phyloP scores from a whole-genome alignment of 2,888 invertebrate genomes.

The Ectemnius lituratus region DNA sequence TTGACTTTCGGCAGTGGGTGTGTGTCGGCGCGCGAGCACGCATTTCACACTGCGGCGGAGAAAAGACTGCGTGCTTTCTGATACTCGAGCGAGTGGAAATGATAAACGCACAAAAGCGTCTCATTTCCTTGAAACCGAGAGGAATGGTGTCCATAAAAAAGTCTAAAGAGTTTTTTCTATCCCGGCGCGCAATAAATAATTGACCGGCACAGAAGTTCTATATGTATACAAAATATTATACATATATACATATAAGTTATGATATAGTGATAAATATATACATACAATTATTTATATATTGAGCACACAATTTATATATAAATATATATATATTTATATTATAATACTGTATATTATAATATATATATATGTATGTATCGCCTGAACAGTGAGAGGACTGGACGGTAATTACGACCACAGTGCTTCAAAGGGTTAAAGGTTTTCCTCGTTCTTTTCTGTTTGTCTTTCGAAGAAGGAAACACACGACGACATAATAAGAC shows the following conservation, averaged over 20 bases:
- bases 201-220: constrained; percentile 4
- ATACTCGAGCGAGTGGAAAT: neutral
- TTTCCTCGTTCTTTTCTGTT: constrained; percentile 37
- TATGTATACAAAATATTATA: neutral
- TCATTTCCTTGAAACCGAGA: too few relatives aligned
- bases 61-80: neutral
- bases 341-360: constrained; percentile 12
- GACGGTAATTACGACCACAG: constrained; percentile 11
- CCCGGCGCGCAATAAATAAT: neutral
- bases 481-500: constrained; percentile 17
- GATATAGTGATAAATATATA: constrained; percentile 7
- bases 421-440: constrained; percentile 57
- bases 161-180: neutral
- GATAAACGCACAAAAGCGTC: neutral
- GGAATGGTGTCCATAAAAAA: too few relatives aligned
- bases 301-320: constrained; percentile 14
- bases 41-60: neutral
- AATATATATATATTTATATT: constrained; percentile 22
- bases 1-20: neutral
- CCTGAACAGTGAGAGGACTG: constrained; percentile 17
- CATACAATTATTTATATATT: constrained; percentile 12
- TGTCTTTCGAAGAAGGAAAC: too few relatives aligned
- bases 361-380: constrained; percentile 32
- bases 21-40: too few relatives aligned
- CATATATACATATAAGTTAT: constrained; percentile 6